phyloP scores from a whole-genome alignment of 2,888 invertebrate species.

The Tetropium fuscum region DNA sequence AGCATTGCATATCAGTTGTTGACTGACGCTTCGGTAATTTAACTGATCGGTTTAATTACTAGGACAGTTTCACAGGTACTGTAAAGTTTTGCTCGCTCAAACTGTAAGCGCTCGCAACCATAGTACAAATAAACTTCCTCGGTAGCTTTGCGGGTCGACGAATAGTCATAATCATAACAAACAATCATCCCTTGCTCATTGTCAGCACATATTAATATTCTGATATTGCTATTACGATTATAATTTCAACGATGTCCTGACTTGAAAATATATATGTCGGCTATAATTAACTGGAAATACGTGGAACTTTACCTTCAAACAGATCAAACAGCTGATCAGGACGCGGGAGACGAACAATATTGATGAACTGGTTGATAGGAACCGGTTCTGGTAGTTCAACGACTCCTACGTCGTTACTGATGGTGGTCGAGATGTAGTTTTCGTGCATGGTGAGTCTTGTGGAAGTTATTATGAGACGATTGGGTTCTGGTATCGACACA shows the following conservation, averaged over 20 bases:
- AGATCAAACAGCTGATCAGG: neutral
- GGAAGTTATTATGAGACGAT: neutral
- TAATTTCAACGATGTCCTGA: neutral
- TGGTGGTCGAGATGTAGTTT: slow-evolving; percentile 2
- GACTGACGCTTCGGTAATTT: too few relatives aligned
- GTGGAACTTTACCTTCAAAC: neutral
- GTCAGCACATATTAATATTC: too few relatives aligned
- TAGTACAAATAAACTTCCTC: too few relatives aligned
- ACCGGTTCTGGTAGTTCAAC: neutral
- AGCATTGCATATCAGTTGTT: too few relatives aligned
- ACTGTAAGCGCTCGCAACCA: too few relatives aligned
- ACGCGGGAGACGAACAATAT: neutral
- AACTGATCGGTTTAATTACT: too few relatives aligned
- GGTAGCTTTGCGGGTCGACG: too few relatives aligned
- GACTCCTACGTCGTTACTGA: slow-evolving; percentile 5
- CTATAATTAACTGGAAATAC: neutral
- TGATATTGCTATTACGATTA: too few relatives aligned
- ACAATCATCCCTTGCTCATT: too few relatives aligned
- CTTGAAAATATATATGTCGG: neutral
- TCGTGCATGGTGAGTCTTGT: neutral
- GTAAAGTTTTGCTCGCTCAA: too few relatives aligned
- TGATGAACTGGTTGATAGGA: neutral
- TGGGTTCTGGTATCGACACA: neutral
- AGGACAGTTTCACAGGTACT: too few relatives aligned
- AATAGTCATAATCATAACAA: too few relatives aligned